These are phyloP conservation scores for Ophion ventricosus DNA, from an alignment of 2,888 invertebrate species.

Conservation along the genomic window DNA sequence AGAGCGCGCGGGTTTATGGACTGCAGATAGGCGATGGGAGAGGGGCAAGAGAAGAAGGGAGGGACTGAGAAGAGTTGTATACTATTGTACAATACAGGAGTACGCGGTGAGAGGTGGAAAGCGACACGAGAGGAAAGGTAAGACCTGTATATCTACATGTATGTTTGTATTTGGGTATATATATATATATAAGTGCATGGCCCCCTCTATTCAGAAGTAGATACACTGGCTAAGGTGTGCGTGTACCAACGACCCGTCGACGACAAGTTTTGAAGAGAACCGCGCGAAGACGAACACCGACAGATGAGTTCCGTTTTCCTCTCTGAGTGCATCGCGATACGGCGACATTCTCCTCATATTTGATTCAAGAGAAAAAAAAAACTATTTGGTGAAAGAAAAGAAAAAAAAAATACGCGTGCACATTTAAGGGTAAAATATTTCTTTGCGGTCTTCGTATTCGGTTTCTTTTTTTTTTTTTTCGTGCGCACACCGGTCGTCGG, in stretches of 20 bases:
- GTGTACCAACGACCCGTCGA: slow-evolving; percentile 7
- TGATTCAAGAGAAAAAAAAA: not conserved
- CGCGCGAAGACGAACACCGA: slow-evolving; percentile 55
- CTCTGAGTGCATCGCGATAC: slow-evolving; percentile 45
- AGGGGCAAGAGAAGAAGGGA: not conserved
- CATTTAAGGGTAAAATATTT: not conserved
- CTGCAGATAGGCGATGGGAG: not conserved
- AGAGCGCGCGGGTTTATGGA: not conserved
- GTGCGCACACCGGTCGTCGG: slow-evolving; percentile 7
- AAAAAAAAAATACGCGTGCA: no score
- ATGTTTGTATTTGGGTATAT: not conserved
- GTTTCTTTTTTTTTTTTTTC: no score
- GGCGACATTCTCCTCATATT: slow-evolving; percentile 3
- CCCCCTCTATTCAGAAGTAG: slow-evolving; percentile 38
- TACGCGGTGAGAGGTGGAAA: not conserved
- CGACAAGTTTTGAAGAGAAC: slow-evolving; percentile 49
- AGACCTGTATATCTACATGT: not conserved
- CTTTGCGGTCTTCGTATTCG: not conserved
- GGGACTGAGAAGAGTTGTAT: not conserved
- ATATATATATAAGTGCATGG: not conserved
- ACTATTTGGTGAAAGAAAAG: not conserved
- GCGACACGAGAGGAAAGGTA: not conserved
- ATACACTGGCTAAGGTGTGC: slow-evolving; percentile 42
- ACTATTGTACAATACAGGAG: no score
- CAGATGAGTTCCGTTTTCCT: slow-evolving; percentile 59